These are phyloP conservation scores for Rhipidura dahli DNA, from an alignment of 2,113 vertebrate genomes.

Conservation along the genomic window DNA sequence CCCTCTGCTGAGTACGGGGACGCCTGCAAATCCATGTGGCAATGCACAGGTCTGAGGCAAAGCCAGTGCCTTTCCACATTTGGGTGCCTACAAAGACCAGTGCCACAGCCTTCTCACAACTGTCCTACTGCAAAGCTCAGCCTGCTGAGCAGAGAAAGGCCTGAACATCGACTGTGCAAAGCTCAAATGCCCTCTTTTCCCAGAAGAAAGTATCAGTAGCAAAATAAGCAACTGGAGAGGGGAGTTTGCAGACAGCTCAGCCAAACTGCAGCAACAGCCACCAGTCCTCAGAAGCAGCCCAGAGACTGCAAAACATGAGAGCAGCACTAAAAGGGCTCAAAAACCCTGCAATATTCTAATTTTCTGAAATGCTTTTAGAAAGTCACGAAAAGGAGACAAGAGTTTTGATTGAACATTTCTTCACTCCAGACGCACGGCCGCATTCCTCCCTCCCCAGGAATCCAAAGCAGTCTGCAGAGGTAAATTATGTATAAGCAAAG, in stretches of 20 bases:
- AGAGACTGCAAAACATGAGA: neutral
- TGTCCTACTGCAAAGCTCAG: neutral
- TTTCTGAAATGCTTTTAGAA: neutral
- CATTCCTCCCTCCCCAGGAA: slow-evolving; percentile 6
- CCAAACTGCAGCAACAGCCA: neutral
- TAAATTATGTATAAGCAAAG: slow-evolving; percentile 17
- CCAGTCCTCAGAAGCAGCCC: neutral
- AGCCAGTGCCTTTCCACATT: neutral
- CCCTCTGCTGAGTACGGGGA: neutral
- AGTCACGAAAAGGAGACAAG: neutral
- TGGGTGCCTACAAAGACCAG: neutral
- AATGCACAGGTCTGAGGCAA: neutral
- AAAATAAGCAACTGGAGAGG: neutral
- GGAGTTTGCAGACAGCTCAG: neutral
- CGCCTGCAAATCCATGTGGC: neutral
- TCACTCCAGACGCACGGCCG: neutral
- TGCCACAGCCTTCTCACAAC: neutral
- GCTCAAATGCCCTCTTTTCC: neutral
- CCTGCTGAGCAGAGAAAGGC: neutral
- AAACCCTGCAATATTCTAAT: neutral
- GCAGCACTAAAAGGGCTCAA: neutral
- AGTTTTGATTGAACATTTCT: neutral
- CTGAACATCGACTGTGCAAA: neutral
- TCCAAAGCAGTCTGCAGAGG: neutral
- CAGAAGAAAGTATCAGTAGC: neutral